A percentile compares a stretch with the other conserved stretches of the same genome.
phyloP scores from a whole-genome alignment of 2,888 invertebrate genomes.

The Amblyjoppa fuscipennis region DNA sequence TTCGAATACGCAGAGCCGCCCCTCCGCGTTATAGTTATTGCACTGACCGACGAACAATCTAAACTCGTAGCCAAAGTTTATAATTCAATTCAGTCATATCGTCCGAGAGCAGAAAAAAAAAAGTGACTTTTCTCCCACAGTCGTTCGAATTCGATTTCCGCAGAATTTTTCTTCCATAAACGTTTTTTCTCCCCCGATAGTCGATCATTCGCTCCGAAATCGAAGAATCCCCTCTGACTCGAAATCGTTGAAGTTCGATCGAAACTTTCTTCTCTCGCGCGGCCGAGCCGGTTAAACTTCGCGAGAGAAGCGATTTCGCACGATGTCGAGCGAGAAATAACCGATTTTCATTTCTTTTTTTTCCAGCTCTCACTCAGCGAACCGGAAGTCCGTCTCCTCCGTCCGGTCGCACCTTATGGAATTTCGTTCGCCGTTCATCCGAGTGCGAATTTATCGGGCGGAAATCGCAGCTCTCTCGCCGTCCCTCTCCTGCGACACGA shows the following conservation, averaged over 20 bases:
- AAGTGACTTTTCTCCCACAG: background rate
- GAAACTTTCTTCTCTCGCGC: background rate
- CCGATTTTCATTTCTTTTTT: background rate
- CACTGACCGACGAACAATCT: constrained; percentile 56
- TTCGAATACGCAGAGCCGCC: constrained; percentile 27
- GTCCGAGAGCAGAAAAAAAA: constrained; percentile 21
- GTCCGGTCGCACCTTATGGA: constrained; percentile 49
- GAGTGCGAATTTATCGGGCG: constrained; percentile 60
- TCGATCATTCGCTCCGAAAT: background rate
- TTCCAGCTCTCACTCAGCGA: constrained; percentile 26
- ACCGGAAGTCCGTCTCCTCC: constrained; percentile 21
- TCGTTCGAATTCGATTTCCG: background rate
- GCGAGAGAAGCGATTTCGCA: constrained; percentile 17
- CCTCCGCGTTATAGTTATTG: constrained; percentile 49
- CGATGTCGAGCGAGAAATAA: background rate
- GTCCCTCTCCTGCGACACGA: constrained; percentile 42
- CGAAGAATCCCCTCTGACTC: background rate
- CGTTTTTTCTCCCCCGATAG: background rate
- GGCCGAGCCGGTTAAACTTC: background rate
- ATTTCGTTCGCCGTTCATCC: constrained; percentile 44
- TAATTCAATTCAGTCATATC: constrained; percentile 26
- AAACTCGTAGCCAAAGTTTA: constrained; percentile 20
- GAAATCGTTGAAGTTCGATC: constrained; percentile 23
- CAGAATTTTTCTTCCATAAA: background rate
- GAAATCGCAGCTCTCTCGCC: constrained; percentile 45